A percentile compares a stretch with the other conserved stretches of the same genome.
These are phyloP conservation scores for Elysia crispata DNA, from an alignment of 2,888 invertebrate genomes.

Conservation along the genomic window DNA sequence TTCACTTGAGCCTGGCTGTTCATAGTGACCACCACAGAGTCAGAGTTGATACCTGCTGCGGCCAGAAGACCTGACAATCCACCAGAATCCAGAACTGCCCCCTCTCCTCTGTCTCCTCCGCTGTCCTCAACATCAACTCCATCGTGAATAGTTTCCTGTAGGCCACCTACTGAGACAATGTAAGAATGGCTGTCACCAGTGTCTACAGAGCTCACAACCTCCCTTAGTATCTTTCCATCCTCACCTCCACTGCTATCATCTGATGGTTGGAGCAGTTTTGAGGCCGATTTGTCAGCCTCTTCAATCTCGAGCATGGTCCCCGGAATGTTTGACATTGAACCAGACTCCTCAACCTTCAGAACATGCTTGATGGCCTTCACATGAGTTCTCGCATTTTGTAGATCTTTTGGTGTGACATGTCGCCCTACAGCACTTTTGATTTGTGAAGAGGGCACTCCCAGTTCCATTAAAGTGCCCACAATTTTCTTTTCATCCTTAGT, in stretches of 20 bases:
- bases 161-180: neutral
- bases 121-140: neutral
- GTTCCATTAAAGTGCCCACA: conserved; percentile 43
- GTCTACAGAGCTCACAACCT: conserved; percentile 26
- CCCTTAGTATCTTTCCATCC: neutral
- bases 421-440: conserved; percentile 44
- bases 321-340: neutral
- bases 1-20: conserved; percentile 15
- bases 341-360: conserved; percentile 40
- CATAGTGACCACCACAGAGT: conserved; percentile 42
- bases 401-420: conserved; percentile 45
- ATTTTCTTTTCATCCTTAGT: conserved; percentile 45
- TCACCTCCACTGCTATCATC: neutral
- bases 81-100: neutral
- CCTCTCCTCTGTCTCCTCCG: conserved; percentile 14
- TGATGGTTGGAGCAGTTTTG: neutral
- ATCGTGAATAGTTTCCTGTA: conserved; percentile 12
- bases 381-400: conserved; percentile 46
- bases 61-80: conserved; percentile 44
- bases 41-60: conserved; percentile 46
- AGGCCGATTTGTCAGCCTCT: neutral
- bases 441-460: conserved; percentile 45
- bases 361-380: conserved; percentile 45
- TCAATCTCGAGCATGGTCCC: neutral
- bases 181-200: conserved; percentile 3